Evolutionary conservation across 2,113 vertebrate genomes (phyloP).

Genomic region (Prinia subflava): DNA sequence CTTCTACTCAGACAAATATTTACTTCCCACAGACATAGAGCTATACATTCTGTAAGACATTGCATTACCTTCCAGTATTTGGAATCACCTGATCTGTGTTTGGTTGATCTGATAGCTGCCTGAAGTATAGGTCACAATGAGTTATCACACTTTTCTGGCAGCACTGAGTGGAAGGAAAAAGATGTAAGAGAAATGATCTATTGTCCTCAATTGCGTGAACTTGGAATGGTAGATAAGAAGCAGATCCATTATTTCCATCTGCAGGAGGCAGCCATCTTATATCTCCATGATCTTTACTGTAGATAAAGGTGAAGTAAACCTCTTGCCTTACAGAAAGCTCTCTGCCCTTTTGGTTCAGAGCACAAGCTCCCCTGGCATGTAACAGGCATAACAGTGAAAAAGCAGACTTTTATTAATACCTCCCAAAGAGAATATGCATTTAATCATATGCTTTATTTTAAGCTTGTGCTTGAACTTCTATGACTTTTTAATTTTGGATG

Average conservation of each 20-base stretch:
- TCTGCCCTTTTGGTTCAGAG: neutral
- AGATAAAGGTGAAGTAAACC: conserved; percentile 15
- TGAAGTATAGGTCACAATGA: conserved; percentile 11
- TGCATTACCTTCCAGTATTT: neutral
- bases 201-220: neutral
- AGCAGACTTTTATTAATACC: neutral
- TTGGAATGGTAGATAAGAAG: conserved; percentile 6
- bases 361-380: neutral
- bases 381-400: neutral
- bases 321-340: neutral
- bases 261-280: neutral
- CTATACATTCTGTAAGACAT: neutral
- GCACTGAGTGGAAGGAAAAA: neutral
- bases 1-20: neutral
- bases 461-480: neutral
- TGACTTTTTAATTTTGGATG: neutral
- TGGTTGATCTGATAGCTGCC: conserved; percentile 2
- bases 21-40: neutral
- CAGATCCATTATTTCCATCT: conserved; percentile 17
- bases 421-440: neutral
- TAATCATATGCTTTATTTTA: neutral
- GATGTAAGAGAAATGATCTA: neutral
- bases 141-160: conserved; percentile 33
- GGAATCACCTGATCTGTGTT: neutral
- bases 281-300: neutral